A percentile compares a stretch with the other conserved stretches of the same genome.
phyloP scores from a whole-genome alignment of 2,113 vertebrate genomes.

The Dolichotis patagonum region DNA sequence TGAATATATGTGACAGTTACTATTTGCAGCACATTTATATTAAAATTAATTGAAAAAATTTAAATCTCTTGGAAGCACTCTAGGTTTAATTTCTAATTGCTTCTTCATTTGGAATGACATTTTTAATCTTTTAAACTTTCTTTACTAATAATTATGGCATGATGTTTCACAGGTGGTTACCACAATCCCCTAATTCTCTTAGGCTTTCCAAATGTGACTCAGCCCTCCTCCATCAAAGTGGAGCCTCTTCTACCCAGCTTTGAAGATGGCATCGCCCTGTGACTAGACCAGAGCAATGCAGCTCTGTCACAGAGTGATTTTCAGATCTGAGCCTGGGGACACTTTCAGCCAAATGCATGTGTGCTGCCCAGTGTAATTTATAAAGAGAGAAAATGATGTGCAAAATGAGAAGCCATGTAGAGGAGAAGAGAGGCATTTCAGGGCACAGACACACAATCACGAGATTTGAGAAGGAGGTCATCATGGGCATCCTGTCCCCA shows the following conservation, averaged over 20 bases:
- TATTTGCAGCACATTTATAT: not conserved
- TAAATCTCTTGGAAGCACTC: conserved; percentile 26
- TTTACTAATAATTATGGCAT: not conserved
- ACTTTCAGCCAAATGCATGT: not conserved
- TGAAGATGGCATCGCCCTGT: not conserved
- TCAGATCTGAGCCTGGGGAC: not conserved
- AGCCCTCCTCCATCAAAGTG: not conserved
- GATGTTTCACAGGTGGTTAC: not conserved
- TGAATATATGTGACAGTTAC: not conserved
- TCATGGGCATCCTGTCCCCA: not conserved
- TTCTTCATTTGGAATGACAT: not conserved
- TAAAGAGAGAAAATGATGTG: not conserved
- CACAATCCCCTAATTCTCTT: not conserved
- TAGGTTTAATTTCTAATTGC: not conserved
- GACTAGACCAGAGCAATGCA: not conserved
- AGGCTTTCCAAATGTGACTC: not conserved
- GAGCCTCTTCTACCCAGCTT: not conserved
- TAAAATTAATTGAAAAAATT: not conserved
- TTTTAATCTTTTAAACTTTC: conserved; percentile 23
- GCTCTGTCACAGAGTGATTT: not conserved
- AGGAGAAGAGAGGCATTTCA: not conserved
- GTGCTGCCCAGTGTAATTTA: not conserved
- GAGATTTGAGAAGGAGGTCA: not conserved
- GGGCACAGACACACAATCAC: not conserved
- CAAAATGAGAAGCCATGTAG: not conserved